Percentiles rank a stretch among this genome's conserved stretches.
Evolutionary conservation across 1,140 invertebrate genomes (phyloP).

Genomic region (Wasmannia auropunctata): DNA sequence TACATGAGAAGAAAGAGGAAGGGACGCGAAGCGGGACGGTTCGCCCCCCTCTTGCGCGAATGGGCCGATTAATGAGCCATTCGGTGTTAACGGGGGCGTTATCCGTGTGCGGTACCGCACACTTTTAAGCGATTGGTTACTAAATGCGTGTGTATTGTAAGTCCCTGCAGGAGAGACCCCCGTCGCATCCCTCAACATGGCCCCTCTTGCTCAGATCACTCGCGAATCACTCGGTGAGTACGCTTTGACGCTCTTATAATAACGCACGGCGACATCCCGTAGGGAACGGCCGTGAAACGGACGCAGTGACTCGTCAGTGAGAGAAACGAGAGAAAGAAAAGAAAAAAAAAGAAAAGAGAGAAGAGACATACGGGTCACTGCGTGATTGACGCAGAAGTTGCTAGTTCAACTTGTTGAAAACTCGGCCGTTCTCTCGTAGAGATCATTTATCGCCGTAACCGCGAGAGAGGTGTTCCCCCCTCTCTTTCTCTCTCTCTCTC

Average conservation of each 20-base stretch:
- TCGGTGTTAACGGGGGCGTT: slow-evolving; percentile 64
- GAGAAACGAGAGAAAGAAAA: slow-evolving; percentile 9
- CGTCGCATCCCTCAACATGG: slow-evolving; percentile 88
- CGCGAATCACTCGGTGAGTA: slow-evolving; percentile 88
- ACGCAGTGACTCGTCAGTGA: slow-evolving; percentile 33
- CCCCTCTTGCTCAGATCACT: slow-evolving; percentile 89
- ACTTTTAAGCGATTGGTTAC: slow-evolving; percentile 84
- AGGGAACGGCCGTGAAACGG: slow-evolving; percentile 69
- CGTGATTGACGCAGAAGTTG: background rate
- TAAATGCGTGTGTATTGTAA: slow-evolving; percentile 86
- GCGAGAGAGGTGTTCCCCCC: background rate
- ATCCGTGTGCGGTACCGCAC: slow-evolving; percentile 67
- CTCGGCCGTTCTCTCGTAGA: slow-evolving; percentile 52
- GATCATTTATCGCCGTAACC: slow-evolving; percentile 51
- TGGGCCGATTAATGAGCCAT: slow-evolving; percentile 63
- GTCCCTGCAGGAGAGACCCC: slow-evolving; percentile 87
- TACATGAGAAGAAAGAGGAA: slow-evolving; percentile 39
- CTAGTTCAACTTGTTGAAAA: background rate
- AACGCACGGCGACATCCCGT: slow-evolving; percentile 76
- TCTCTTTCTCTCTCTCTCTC: slow-evolving; percentile 44
- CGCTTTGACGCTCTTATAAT: slow-evolving; percentile 65
- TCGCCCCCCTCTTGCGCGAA: slow-evolving; percentile 40
- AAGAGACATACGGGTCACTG: slow-evolving; percentile 17
- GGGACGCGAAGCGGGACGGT: slow-evolving; percentile 57
- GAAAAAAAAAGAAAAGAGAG: background rate